Evolutionary conservation across 2,113 vertebrate genomes (phyloP), one percentile per base, ranked within the genome.

Genomic region (Neomonachus schauinslandi): DNA sequence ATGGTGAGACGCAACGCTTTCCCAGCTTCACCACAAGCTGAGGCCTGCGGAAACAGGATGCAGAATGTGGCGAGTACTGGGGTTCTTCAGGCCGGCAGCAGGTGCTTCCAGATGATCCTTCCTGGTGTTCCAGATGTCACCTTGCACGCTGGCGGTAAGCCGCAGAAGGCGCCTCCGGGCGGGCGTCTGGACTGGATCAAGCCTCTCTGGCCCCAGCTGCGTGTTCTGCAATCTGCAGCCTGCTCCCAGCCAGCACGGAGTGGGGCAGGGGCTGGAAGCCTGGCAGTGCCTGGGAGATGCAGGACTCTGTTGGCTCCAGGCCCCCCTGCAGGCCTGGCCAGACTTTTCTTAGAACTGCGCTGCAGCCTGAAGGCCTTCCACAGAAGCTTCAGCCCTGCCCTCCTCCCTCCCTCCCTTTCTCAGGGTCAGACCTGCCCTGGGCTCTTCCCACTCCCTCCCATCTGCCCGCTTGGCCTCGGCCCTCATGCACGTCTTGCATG

Each of bases 381-480:
- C 1, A 3, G 8, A 16, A 55, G 3, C 53, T 42, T 22, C 2
- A 18, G 6, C 28, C 1, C 22, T 69, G 5, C 7, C 13, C 11
- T 5, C 11, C 19, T 21, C 46, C 53, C 31, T 13, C 24, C 5
- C 12, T 10, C 12, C 14, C 24, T 46, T 9, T 8, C 72, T 31
- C 24, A 22, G 39, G 31, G 11, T 39, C 33, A 0, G 53, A 26
- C 14, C n/a, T 39, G 36, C 24, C 8, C 4, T 15, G 39, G 61
- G 6, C 28, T 67, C 55, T n/a, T 14, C 57, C 9, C 0, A 1
- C 28, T 57, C 31, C 4, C 26, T 69, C 19, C 8, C 49, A 46
- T 3, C 1, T 22, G 42, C 1, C n/a, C 15, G 5, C 28, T 5
- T 1, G 28, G 28, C 7, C 2, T 65, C n/a, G 24, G 1, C 14